These are phyloP conservation scores for Parnassius apollo DNA, from an alignment of 2,888 invertebrate genomes.

Conservation along the genomic window DNA sequence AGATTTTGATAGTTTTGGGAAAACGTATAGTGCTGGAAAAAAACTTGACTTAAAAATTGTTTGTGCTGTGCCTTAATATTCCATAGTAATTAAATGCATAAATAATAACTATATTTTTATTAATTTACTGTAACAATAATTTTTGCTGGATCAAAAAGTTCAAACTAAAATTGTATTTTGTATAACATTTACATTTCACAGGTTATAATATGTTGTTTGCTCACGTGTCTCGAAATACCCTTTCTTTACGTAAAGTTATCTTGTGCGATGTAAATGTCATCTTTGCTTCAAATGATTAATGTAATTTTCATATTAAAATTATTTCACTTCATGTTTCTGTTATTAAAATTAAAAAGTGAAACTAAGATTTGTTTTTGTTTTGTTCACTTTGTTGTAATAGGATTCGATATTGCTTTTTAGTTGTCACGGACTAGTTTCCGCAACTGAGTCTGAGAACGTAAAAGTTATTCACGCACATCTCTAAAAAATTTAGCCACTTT, in stretches of 20 bases:
- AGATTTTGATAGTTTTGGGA: neutral
- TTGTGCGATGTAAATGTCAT: constrained; percentile 9
- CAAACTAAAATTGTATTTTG: neutral
- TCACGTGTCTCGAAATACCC: neutral
- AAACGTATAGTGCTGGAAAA: neutral
- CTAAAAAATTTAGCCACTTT: no score
- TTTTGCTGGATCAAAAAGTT: constrained; percentile 1
- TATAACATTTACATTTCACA: constrained; percentile 4
- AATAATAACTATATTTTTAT: neutral
- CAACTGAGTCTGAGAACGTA: no score
- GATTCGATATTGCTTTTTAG: no score
- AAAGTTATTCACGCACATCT: no score
- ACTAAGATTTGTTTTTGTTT: neutral
- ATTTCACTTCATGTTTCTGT: constrained; percentile 10
- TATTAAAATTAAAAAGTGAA: constrained; percentile 6
- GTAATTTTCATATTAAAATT: constrained; percentile 12
- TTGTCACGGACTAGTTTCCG: no score
- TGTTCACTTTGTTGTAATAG: no score
- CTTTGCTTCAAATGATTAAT: constrained; percentile 6
- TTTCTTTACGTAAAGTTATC: neutral
- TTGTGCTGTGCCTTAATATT: neutral
- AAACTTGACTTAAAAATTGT: neutral
- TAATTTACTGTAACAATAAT: no score
- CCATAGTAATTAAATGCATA: neutral
- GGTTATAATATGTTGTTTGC: neutral